Conservation (phyloP, 2,113 vertebrate species). For the Zeus faber region DNA sequence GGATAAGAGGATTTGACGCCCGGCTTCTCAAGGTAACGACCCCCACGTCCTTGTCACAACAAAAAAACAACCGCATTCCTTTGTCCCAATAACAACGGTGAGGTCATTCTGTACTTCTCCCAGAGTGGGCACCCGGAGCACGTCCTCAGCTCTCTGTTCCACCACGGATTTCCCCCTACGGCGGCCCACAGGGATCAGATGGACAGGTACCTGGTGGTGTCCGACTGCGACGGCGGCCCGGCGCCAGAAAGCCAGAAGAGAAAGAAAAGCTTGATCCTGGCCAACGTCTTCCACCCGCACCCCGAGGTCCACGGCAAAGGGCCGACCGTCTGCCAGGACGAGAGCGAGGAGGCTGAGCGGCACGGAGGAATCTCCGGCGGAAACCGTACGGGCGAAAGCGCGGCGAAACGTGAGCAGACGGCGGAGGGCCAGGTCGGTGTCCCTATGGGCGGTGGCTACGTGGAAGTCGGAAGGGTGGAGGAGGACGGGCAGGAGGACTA, state of each 20-base stretch:
- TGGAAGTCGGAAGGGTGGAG: slow-evolving; percentile 70
- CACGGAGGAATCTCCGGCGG: too few species aligned
- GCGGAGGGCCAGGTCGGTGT: neutral
- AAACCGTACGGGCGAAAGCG: too few species aligned
- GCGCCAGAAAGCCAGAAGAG: slow-evolving; percentile 51
- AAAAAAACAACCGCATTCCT: neutral
- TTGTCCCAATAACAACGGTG: neutral
- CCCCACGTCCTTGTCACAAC: neutral
- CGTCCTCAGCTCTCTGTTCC: slow-evolving; percentile 75
- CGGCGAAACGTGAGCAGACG: neutral
- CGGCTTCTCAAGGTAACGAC: slow-evolving; percentile 81
- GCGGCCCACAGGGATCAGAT: slow-evolving; percentile 74
- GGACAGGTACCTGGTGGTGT: slow-evolving; percentile 83
- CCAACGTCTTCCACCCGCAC: slow-evolving; percentile 66
- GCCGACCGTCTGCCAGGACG: neutral
- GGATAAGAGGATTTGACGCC: slow-evolving; percentile 87
- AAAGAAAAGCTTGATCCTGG: slow-evolving; percentile 47
- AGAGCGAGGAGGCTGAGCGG: slow-evolving; percentile 30
- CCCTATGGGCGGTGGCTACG: slow-evolving; percentile 61
- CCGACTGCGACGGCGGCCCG: slow-evolving; percentile 71
- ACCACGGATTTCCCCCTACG: slow-evolving; percentile 78
- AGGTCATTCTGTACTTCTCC: slow-evolving; percentile 9
- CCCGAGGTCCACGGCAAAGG: slow-evolving; percentile 41
- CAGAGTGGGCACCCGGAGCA: slow-evolving; percentile 83
- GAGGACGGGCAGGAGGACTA: slow-evolving; percentile 75